Evolutionary conservation across 23 tunicate species (phyloP), one percentile per base, ranked within the genome.

Genomic region (Trididemnum clinides): DNA sequence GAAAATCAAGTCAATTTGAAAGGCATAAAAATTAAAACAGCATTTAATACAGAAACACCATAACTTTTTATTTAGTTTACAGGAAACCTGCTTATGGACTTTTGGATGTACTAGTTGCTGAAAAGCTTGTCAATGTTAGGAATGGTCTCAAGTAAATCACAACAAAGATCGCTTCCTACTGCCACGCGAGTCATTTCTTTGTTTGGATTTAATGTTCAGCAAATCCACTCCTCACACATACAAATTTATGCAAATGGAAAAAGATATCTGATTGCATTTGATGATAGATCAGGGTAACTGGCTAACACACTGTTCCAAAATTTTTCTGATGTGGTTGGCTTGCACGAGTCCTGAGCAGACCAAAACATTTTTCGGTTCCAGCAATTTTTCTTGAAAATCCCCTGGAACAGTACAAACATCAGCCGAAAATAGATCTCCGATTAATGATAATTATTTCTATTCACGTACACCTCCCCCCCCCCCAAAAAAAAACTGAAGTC

Each of bases 271-370:
- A 69, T 69, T 69, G 76, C 38, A 69, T 32, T 27, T 69, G 38
- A 69, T 69, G 12, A 69, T 69, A 69, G 12, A 69, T 69, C 76
- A 27, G 76, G 76, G 38, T 69, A 69, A 21, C 12, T 21, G 30
- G 37, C n/a, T 69, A 69, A 21, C 76, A 69, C 30, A 69, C 76
- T 3, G 30, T 21, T 28, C 21, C 38, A 69, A 28, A 69, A 69
- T 37, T 69, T 69, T 69, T 69, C 76, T 69, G 30, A 69, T 69
- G 76, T 69, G 76, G 76, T 27, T 69, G 28, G 76, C 21, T 69
- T 29, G 21, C 30, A 30, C 76, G 30, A 69, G 30, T 31, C 38
- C 38, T 28, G 3, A 69, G 6, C 38, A 7, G 70, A 62, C 10
- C 76, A 69, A 69, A 37, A 27, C 76, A 31, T 69, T 28, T 69